A percentile compares a stretch with the other conserved stretches of the same genome.
Conservation (phyloP, 2,888 invertebrate genomes). For the Sinelater perroti region DNA sequence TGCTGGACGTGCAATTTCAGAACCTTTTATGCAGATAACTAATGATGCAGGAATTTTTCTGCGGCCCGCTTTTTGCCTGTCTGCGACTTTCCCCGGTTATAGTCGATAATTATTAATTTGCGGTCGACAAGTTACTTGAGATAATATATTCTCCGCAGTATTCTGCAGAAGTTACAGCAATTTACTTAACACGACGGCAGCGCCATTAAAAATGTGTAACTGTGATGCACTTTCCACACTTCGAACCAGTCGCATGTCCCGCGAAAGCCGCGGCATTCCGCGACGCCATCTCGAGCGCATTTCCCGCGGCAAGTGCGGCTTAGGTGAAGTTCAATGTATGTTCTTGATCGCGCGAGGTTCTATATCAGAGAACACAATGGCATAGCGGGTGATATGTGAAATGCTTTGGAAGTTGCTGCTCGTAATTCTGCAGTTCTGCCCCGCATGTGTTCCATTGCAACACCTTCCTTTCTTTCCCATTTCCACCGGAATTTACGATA, state of each 20-base stretch:
- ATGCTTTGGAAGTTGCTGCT: slow-evolving; percentile 28
- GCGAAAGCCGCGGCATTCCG: not conserved
- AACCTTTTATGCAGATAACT: not conserved
- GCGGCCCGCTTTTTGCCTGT: not conserved
- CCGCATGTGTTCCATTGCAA: slow-evolving; percentile 31
- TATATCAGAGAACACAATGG: slow-evolving; percentile 29
- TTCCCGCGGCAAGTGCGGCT: slow-evolving; percentile 23
- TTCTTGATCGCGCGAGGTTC: slow-evolving; percentile 22
- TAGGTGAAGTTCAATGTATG: slow-evolving; percentile 27
- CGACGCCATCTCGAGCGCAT: not conserved
- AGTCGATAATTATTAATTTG: slow-evolving; percentile 1
- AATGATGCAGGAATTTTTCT: not conserved
- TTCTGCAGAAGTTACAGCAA: too few species aligned
- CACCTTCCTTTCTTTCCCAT: slow-evolving; percentile 29
- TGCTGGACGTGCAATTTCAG: not conserved
- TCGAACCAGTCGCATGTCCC: not conserved
- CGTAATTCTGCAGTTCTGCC: slow-evolving; percentile 29
- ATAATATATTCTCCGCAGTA: too few species aligned
- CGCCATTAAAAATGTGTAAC: slow-evolving; percentile 1
- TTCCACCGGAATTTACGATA: slow-evolving; percentile 30
- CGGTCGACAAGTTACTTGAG: not conserved
- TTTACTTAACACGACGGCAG: too few species aligned
- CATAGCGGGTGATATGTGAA: slow-evolving; percentile 30
- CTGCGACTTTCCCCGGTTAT: slow-evolving; percentile 6
- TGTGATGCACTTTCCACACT: not conserved